These are phyloP conservation scores for Agapornis canus DNA, from an alignment of 2,797 vertebrate species.

Conservation along the genomic window DNA sequence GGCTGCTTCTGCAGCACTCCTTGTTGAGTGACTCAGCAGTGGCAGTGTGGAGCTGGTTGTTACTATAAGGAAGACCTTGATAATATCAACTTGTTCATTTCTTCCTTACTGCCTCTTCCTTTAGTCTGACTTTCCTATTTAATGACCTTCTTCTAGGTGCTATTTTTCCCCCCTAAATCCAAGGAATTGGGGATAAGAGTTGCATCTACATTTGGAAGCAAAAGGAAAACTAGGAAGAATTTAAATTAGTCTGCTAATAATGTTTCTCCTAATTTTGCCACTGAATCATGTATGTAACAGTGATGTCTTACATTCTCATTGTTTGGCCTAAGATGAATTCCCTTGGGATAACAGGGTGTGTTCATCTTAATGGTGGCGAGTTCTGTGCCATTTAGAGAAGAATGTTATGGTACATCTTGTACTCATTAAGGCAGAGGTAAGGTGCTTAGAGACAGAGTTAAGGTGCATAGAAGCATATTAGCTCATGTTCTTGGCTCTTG, in stretches of 20 bases:
- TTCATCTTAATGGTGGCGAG: accelerated
- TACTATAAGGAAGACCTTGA: background rate
- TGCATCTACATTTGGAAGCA: background rate
- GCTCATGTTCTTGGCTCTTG: background rate
- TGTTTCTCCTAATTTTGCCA: background rate
- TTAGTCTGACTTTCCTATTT: background rate
- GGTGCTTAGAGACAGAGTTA: background rate
- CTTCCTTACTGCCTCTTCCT: background rate
- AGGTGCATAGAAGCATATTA: background rate
- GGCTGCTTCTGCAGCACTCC: background rate
- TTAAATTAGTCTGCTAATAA: background rate
- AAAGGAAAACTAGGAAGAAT: background rate
- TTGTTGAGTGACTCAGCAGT: background rate
- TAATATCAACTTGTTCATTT: background rate
- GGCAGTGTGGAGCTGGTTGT: background rate
- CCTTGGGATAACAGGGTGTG: background rate
- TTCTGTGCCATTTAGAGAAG: background rate
- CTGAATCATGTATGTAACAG: background rate
- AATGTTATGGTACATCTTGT: accelerated
- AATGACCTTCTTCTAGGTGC: background rate
- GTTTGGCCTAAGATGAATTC: background rate
- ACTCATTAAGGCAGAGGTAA: background rate
- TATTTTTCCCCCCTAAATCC: background rate
- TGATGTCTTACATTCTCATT: background rate
- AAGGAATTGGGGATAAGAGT: background rate